Conservation (phyloP, 2,888 invertebrate genomes). For the Apeira syringaria region DNA sequence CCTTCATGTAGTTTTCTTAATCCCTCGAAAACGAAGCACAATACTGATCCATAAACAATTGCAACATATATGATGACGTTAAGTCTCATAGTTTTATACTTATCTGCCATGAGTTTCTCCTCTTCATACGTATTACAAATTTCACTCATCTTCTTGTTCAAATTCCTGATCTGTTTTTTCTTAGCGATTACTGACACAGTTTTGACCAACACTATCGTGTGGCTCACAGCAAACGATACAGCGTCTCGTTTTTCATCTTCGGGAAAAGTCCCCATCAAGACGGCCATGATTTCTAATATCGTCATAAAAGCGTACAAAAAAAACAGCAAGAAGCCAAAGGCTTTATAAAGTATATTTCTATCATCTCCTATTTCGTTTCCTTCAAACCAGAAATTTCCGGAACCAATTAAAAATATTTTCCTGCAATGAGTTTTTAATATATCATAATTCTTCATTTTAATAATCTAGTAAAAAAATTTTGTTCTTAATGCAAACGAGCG, state of each 20-base stretch:
- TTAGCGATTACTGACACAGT: constrained; percentile 54
- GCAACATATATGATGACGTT: constrained; percentile 55
- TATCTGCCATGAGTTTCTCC: constrained; percentile 46
- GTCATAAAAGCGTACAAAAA: constrained; percentile 58
- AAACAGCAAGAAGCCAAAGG: constrained; percentile 45
- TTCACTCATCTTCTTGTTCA: constrained; percentile 56
- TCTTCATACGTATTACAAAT: constrained; percentile 59
- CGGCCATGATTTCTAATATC: constrained; percentile 65
- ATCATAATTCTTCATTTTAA: constrained; percentile 58
- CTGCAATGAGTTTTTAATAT: constrained; percentile 56
- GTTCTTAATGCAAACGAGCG: too few relatives aligned
- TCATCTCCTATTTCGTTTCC: constrained; percentile 54
- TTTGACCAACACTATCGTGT: constrained; percentile 66
- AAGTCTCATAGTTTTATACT: constrained; percentile 61
- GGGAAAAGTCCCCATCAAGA: constrained; percentile 58
- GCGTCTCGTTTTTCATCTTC: constrained; percentile 67
- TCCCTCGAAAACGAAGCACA: constrained; percentile 64
- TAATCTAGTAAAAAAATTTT: not conserved
- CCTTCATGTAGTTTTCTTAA: constrained; percentile 56
- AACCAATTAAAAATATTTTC: constrained; percentile 58
- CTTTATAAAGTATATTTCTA: constrained; percentile 48
- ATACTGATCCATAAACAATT: constrained; percentile 52
- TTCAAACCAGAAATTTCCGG: constrained; percentile 70
- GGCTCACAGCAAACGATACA: constrained; percentile 64
- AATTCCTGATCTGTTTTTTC: constrained; percentile 50